Base-by-base conservation (phyloP, 2,113 vertebrate species). In the Emydocephalus ijimae region DNA sequence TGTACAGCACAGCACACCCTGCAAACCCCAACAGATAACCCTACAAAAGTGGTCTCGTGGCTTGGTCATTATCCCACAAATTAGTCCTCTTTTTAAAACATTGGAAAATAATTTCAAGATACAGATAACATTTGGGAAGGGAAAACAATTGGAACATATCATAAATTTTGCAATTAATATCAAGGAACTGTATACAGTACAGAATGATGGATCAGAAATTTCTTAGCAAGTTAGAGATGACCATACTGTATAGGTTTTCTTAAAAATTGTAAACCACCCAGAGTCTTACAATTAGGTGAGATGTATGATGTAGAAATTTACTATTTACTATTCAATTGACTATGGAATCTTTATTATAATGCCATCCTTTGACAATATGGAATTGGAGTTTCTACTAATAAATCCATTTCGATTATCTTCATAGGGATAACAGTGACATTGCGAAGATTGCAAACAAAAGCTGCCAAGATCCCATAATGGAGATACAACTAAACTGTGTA, bases 341-440 rank as follows among this genome's bases (percentile, higher is more conserved):
- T 45, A 12, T 5, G 52, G 12, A 39, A 24, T 14, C 45, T 88
- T 50, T 9, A 52, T n/a, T 88, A 18, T 61, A 56, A 29, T 43
- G 29, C 45, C 85, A 81, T 85, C 12, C 34, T 55, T 91, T 93
- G 52, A 91, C 14, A 15, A 34, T 81, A 29, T n/a, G 89, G 85
- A 57, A 50, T 24, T 57, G 26, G 24, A 56, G 34, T 48, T 56
- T 88, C 21, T 61, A 26, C 43, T 91, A 92, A 89, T 87, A 12
- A 91, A 91, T 92, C 87, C 6, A 23, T 89, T 0, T 94, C 26
- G 39, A 89, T 10, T 93, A 15, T 95, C 94, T 95, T 93, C 50
- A 34, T 64, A 96, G 91, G 90, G 10, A 54, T 57, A 29, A 12
- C n/a, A 85, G 56, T 90, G n/a, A 94, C 24, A 43, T 61, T 92